phyloP scores from a whole-genome alignment of 92 coral and sea anemone genomes.

The Hydrozoanthus gracilis region DNA sequence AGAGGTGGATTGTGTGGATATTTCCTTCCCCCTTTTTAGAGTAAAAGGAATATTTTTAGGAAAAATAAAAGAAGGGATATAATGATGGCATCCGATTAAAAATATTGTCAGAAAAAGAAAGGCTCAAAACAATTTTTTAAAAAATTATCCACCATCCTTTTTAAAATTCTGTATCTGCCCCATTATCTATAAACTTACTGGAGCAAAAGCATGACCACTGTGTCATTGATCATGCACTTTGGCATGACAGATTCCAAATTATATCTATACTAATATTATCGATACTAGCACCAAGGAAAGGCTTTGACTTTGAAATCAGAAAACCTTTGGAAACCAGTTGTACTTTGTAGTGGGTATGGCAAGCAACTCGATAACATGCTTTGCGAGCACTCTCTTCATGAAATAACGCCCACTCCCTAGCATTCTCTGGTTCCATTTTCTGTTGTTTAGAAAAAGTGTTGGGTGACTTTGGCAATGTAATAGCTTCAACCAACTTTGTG shows the following conservation, averaged over 20 bases:
- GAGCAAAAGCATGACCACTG: slow-evolving; percentile 62
- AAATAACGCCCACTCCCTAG: slow-evolving; percentile 72
- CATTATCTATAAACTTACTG: not conserved
- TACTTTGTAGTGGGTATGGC: slow-evolving; percentile 73
- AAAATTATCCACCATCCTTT: too few species aligned
- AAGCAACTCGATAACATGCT: slow-evolving; percentile 65
- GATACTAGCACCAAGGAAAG: slow-evolving; percentile 78
- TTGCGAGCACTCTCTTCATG: slow-evolving; percentile 72
- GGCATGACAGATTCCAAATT: slow-evolving; percentile 70
- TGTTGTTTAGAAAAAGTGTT: slow-evolving; percentile 35
- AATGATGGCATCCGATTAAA: too few species aligned
- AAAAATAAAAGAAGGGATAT: too few species aligned
- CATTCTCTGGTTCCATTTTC: slow-evolving; percentile 57
- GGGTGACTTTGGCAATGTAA: slow-evolving; percentile 55
- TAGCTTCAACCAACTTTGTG: slow-evolving; percentile 62
- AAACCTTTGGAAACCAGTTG: slow-evolving; percentile 73
- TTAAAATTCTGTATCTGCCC: too few species aligned
- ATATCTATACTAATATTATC: slow-evolving; percentile 59
- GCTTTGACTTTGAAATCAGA: slow-evolving; percentile 69
- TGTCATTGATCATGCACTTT: slow-evolving; percentile 71
- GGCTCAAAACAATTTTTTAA: too few species aligned
- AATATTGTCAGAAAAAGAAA: too few species aligned
- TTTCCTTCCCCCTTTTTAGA: too few species aligned
- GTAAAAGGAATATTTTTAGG: too few species aligned
- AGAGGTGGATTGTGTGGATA: too few species aligned